Conservation (phyloP, 2,113 vertebrate species). For the Notothenia coriiceps region DNA sequence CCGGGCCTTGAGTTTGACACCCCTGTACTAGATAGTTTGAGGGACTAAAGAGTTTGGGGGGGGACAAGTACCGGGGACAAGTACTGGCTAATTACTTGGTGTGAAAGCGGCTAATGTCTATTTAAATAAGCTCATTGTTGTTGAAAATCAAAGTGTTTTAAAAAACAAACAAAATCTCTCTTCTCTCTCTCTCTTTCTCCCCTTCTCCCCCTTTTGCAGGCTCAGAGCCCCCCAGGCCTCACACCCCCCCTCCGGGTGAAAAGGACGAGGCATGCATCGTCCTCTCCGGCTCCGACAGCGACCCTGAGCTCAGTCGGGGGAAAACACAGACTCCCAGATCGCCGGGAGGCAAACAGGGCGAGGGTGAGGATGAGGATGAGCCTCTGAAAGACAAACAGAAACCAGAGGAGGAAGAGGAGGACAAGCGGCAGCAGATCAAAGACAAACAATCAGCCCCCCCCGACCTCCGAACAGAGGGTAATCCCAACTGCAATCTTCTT, state of each 20-base stretch:
- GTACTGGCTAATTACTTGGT: too few relatives aligned
- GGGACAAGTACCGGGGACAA: too few relatives aligned
- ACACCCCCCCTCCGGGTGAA: conserved; percentile 5
- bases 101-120: too few relatives aligned
- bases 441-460: conserved; percentile 65
- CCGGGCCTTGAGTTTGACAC: too few relatives aligned
- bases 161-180: too few relatives aligned
- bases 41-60: too few relatives aligned
- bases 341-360: conserved; percentile 44
- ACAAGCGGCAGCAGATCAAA: conserved; percentile 57
- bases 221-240: conserved; percentile 46
- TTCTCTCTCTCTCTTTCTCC: not conserved
- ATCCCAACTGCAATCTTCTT: conserved; percentile 77
- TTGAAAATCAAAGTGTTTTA: too few relatives aligned
- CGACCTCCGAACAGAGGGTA: conserved; percentile 70
- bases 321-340: conserved; percentile 14
- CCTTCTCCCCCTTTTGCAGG: not conserved
- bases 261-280: conserved; percentile 10
- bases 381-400: conserved; percentile 64
- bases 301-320: conserved; percentile 49
- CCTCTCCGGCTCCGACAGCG: conserved; percentile 43
- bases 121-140: too few relatives aligned
- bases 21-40: too few relatives aligned
- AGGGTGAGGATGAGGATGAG: conserved; percentile 48
- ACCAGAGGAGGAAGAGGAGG: conserved; percentile 67